Evolutionary conservation across 1,140 invertebrate genomes (phyloP), one percentile per base, ranked within the genome.

Genomic region (Phthorimaea operculella): DNA sequence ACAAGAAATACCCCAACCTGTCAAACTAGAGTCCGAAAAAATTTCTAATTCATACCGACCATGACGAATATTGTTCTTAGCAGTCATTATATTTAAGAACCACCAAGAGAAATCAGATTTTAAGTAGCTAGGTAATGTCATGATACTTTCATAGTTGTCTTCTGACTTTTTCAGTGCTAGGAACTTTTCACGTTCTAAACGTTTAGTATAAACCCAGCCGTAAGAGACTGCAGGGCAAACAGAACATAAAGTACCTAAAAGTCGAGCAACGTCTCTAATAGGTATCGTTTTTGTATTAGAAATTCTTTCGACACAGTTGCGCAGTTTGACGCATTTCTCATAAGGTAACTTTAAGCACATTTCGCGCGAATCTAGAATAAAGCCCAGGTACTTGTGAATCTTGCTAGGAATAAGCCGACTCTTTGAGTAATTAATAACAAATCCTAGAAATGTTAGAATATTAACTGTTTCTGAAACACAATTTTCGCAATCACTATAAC

Each of bases 1-100:
- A 55, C 51, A 68, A 42, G 36, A 39, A 14, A 58, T 52, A 1
- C 66, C 66, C 67, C 74, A 79, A 9, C 72, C 72, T 4, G 66
- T 57, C 6, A 33, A 8, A 16, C 66, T 74, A 4, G 67, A 61
- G 48, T 75, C 68, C 1, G 68, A 60, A 56, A 68, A 72, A 48
- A 74, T 73, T 21, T 60, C 60, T 21, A 64, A n/a, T 15, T n/a
- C 42, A 16, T 50, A 66, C 15, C 56, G 49, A 11, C 21, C 14
- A 9, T 33, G 28, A 8, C 36, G 52, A 47, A 68, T 63, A 34
- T 59, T 52, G 14, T 61, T 65, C 9, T 14, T 48, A n/a, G 47
- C 45, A 14, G 52, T 39, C 42, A 15, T 16, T 15, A 72, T 61
- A 54, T 70, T 60, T 17, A 21, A 3, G 55, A n/a, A 34, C 70